These are phyloP conservation scores for Cavia porcellus DNA, from an alignment of 2,113 vertebrate genomes.

Conservation along the genomic window DNA sequence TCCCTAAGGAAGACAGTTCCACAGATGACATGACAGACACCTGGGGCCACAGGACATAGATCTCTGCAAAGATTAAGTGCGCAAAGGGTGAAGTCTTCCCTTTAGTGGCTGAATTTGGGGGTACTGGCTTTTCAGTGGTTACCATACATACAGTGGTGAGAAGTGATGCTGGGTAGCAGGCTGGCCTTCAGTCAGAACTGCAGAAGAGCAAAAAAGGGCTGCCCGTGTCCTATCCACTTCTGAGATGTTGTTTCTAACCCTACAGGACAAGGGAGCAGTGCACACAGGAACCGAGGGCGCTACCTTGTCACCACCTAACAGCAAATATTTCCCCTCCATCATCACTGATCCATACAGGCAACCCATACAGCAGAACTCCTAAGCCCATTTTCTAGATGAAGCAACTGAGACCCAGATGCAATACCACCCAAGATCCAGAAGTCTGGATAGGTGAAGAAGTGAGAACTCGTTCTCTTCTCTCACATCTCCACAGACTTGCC, in stretches of 20 bases:
- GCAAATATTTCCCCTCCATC: neutral
- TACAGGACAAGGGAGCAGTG: neutral
- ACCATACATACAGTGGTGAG: neutral
- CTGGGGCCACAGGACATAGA: neutral
- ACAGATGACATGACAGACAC: neutral
- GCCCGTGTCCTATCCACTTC: neutral
- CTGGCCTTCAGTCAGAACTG: neutral
- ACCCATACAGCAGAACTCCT: neutral
- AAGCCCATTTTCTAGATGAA: neutral
- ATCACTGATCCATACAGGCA: neutral
- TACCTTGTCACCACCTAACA: neutral
- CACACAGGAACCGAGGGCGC: neutral
- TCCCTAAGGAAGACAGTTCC: neutral
- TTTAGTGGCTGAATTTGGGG: neutral
- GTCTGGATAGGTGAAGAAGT: neutral
- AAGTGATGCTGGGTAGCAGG: neutral
- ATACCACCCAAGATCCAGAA: neutral
- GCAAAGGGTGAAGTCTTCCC: neutral
- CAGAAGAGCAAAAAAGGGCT: neutral
- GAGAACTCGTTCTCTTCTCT: neutral
- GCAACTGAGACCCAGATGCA: neutral
- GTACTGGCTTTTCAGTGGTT: neutral
- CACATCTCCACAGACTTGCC: constrained; percentile 14
- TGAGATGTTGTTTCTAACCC: neutral
- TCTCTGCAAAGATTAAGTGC: constrained; percentile 18